phyloP scores from a whole-genome alignment of 2,888 invertebrate species.

The Lasioglossum oenotherae region DNA sequence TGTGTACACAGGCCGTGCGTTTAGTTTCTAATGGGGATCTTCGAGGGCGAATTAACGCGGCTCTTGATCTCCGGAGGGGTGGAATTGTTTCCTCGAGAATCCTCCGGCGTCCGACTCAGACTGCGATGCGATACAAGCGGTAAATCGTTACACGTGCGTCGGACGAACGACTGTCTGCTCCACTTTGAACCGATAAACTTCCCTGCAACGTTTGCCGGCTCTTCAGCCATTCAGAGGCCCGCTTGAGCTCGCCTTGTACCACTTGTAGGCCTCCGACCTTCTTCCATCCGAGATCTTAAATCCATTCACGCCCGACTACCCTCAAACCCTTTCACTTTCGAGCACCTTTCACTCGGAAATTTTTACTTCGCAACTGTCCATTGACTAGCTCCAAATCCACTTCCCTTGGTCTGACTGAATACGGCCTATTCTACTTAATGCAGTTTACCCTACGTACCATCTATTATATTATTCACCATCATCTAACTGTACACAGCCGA shows the following conservation, averaged over 20 bases:
- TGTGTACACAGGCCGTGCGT: slow-evolving; percentile 50
- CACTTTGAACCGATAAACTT: not conserved
- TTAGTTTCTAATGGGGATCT: slow-evolving; percentile 56
- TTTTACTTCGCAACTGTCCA: not conserved
- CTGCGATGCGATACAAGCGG: not conserved
- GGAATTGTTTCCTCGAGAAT: slow-evolving; percentile 23
- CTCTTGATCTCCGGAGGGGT: slow-evolving; percentile 40
- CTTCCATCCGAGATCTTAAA: not conserved
- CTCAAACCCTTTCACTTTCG: not conserved
- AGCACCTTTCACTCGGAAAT: not conserved
- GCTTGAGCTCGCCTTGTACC: not conserved
- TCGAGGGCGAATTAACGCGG: slow-evolving; percentile 44
- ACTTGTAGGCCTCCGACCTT: not conserved
- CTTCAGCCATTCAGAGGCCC: not conserved
- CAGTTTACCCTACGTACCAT: not conserved
- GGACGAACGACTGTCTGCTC: not conserved
- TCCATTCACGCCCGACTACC: not conserved
- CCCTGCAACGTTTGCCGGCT: not conserved
- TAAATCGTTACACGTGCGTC: not conserved
- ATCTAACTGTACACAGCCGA: not conserved
- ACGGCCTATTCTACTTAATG: too few species aligned
- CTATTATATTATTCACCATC: not conserved
- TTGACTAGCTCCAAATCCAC: not conserved
- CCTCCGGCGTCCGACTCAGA: not conserved
- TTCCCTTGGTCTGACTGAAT: not conserved